phyloP scores from a whole-genome alignment of 2,888 invertebrate genomes.

The Euzophera pinguis region DNA sequence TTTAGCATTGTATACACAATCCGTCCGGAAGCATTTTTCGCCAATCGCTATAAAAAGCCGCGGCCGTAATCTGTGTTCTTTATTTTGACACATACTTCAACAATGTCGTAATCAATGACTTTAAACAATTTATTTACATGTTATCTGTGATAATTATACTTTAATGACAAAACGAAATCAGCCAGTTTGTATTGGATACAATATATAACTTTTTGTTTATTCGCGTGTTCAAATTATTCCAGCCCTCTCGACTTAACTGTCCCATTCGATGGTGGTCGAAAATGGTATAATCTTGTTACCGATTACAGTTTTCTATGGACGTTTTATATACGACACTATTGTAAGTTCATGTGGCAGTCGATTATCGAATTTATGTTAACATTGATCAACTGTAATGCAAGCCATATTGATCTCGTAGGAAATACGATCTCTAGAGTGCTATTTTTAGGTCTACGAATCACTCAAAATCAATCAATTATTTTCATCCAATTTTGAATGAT shows the following conservation, averaged over 20 bases:
- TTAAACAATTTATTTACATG: slow-evolving; percentile 60
- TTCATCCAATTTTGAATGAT: too few species aligned
- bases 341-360: slow-evolving; percentile 56
- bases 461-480: too few species aligned
- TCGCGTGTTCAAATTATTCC: slow-evolving; percentile 29
- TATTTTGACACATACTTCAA: slow-evolving; percentile 45
- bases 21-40: slow-evolving; percentile 7
- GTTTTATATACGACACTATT: slow-evolving; percentile 36
- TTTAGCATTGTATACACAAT: neutral
- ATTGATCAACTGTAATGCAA: slow-evolving; percentile 52
- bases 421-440: slow-evolving; percentile 43
- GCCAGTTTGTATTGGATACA: slow-evolving; percentile 28
- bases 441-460: too few species aligned
- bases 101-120: slow-evolving; percentile 31
- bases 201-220: slow-evolving; percentile 27
- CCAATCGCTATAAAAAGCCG: neutral
- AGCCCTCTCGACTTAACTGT: slow-evolving; percentile 23
- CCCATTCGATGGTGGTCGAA: slow-evolving; percentile 28
- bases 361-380: slow-evolving; percentile 43
- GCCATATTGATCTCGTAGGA: slow-evolving; percentile 74
- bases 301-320: slow-evolving; percentile 26
- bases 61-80: slow-evolving; percentile 21
- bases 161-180: slow-evolving; percentile 54
- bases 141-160: slow-evolving; percentile 76
- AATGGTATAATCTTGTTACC: slow-evolving; percentile 51